Percentiles rank a stretch among this genome's conserved stretches.
These are phyloP conservation scores for Lasioglossum leucozonium DNA, from an alignment of 2,888 invertebrate species.

Conservation along the genomic window DNA sequence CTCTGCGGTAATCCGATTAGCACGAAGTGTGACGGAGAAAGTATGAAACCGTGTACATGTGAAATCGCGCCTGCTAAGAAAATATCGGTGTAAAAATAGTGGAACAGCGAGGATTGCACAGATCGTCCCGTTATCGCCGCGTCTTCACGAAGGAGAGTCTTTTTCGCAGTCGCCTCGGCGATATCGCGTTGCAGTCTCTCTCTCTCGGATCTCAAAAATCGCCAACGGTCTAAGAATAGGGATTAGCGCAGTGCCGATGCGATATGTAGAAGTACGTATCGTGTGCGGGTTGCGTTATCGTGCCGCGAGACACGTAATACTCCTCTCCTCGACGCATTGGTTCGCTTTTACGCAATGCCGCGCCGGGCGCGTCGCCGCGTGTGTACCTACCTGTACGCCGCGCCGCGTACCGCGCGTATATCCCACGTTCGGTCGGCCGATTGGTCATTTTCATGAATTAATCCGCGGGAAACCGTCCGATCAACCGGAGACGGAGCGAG, in stretches of 20 bases:
- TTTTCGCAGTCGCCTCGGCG: neutral
- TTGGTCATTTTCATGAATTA: constrained; percentile 14
- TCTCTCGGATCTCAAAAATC: constrained; percentile 15
- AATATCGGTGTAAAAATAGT: too few relatives aligned
- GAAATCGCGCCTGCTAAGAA: too few relatives aligned
- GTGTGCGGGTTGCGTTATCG: constrained; percentile 28
- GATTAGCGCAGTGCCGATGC: constrained; percentile 7
- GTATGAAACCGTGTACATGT: too few relatives aligned
- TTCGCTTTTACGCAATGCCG: constrained; percentile 18
- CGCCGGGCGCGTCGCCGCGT: too few relatives aligned
- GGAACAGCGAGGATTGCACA: too few relatives aligned
- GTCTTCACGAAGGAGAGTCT: too few relatives aligned
- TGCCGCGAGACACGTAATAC: constrained; percentile 17
- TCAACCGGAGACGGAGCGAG: neutral
- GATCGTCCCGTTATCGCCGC: too few relatives aligned
- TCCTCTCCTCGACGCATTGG: neutral
- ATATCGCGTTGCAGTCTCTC: neutral
- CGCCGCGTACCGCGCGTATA: neutral
- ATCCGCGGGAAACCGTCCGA: neutral
- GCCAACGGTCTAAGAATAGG: constrained; percentile 14
- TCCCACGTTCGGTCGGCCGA: neutral
- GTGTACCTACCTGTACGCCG: neutral
- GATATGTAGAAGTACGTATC: constrained; percentile 11
- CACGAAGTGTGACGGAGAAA: too few relatives aligned
- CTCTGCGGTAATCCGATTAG: too few relatives aligned